Percentiles rank a stretch among this genome's conserved stretches.
phyloP scores from a whole-genome alignment of 2,113 vertebrate species.

The Pica pica region DNA sequence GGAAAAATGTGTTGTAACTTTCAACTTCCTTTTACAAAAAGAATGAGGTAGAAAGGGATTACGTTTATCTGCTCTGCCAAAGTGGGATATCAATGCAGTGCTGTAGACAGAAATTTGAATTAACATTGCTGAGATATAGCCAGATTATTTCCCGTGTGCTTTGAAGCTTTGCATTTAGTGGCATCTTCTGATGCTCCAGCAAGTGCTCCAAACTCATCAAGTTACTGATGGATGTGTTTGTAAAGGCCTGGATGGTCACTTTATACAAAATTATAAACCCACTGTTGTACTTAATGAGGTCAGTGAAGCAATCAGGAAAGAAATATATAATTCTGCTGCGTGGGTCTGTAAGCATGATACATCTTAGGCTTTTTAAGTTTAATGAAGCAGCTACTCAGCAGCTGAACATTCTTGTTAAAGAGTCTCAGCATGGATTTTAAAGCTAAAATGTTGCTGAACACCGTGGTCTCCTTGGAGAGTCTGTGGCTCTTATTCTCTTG shows the following conservation, averaged over 20 bases:
- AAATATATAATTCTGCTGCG: slow-evolving; percentile 43
- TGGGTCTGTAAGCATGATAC: slow-evolving; percentile 44
- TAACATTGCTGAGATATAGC: not conserved
- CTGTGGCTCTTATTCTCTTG: slow-evolving; percentile 30
- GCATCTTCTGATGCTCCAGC: not conserved
- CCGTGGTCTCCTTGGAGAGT: slow-evolving; percentile 49
- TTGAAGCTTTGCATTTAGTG: slow-evolving; percentile 6
- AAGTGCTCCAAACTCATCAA: slow-evolving; percentile 8
- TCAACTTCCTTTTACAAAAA: not conserved
- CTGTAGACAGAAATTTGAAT: not conserved
- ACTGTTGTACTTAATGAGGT: slow-evolving; percentile 58
- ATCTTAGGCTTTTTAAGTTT: slow-evolving; percentile 60
- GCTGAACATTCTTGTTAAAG: slow-evolving; percentile 39
- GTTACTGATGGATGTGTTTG: slow-evolving; percentile 46
- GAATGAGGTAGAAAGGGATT: not conserved
- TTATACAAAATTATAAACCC: slow-evolving; percentile 43
- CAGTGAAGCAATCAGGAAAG: slow-evolving; percentile 62
- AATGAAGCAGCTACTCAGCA: slow-evolving; percentile 68
- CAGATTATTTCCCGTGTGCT: not conserved
- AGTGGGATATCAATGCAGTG: not conserved
- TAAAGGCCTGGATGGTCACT: slow-evolving; percentile 48
- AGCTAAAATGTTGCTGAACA: slow-evolving; percentile 50
- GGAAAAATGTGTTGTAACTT: not conserved
- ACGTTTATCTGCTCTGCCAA: not conserved
- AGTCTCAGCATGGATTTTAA: slow-evolving; percentile 65